These are phyloP conservation scores for Agrochola macilenta DNA, from an alignment of 2,888 invertebrate genomes.

Conservation along the genomic window DNA sequence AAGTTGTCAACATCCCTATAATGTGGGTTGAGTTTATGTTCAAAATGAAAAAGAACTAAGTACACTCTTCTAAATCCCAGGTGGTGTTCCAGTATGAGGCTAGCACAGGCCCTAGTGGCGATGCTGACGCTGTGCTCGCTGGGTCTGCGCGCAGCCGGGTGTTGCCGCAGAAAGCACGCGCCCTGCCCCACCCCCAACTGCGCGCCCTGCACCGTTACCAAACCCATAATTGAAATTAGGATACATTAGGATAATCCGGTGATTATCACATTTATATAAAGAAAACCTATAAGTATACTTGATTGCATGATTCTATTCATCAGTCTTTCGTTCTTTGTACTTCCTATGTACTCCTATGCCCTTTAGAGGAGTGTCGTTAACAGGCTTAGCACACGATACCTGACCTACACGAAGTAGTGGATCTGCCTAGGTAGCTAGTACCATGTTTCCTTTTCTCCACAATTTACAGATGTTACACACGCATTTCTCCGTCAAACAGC, in stretches of 20 bases:
- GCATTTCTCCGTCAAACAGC: no score
- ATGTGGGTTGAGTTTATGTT: no score
- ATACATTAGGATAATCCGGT: constrained; percentile 63
- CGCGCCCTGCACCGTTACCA: constrained; percentile 74
- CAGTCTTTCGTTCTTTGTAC: not conserved
- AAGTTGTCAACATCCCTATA: no score
- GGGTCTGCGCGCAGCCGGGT: not conserved
- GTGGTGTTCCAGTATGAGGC: constrained; percentile 13
- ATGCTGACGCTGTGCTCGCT: constrained; percentile 5
- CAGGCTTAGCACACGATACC: not conserved
- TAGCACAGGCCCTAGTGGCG: constrained; percentile 2
- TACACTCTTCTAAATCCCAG: not conserved
- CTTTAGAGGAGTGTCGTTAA: not conserved
- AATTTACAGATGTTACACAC: no score
- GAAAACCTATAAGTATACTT: not conserved
- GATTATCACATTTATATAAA: not conserved
- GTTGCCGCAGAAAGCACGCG: not conserved
- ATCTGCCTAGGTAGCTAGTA: no score
- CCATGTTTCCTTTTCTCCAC: no score
- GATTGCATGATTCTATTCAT: no score
- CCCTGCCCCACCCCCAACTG: constrained; percentile 56
- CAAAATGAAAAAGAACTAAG: not conserved
- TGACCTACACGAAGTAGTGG: not conserved
- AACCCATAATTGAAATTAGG: constrained; percentile 73
- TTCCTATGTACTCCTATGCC: not conserved